Base-by-base conservation (phyloP, 1,140 invertebrate genomes). In the Papilio helenus region DNA sequence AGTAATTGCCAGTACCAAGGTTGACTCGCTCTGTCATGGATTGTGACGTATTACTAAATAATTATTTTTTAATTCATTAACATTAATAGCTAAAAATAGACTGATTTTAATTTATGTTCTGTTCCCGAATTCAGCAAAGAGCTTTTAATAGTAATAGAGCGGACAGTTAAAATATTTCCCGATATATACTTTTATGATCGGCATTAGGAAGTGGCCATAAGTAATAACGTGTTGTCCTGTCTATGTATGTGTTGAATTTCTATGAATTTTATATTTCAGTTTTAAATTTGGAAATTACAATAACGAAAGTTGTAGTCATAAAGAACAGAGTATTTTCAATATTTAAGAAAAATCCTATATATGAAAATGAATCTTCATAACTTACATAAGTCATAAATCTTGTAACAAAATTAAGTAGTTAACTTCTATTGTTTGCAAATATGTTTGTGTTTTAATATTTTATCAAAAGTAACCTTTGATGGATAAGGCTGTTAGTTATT, bases 1-100 rank as follows among this genome's bases (percentile, higher is more conserved):
- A 9, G 23, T 76, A 76, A 77, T 77, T 58, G 76, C 34, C 29
- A 34, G 14, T 10, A 65, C 76, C 76, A 77, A 77, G 76, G 76
- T 77, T 65, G 76, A 39, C 34, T 39, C 16, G 16, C 16, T 18
- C 39, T 26, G 29, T 20, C 14, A 65, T 58, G 73, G 76, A 77
- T 77, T 77, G 76, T 58, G 55, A 65, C 29, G 42, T 39, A 20
- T 74, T 74, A 29, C 5, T 12, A 16, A 68, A 68, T 68, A 68
- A 68, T 68, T 68, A 34, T 16, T 26, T 12, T 23, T 68, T 68
- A 68, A 18, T 34, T 68, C 61, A 68, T 68, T 68, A 61, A 34
- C 26, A 29, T 29, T 5, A 26, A 16, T 68, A 68, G 26, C 14
- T 29, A 68, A 1, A 3, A 65, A 29, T 16, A 29, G 4, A 18